Base-by-base conservation (phyloP, 2,888 invertebrate species). In the Philereme vetulata region DNA sequence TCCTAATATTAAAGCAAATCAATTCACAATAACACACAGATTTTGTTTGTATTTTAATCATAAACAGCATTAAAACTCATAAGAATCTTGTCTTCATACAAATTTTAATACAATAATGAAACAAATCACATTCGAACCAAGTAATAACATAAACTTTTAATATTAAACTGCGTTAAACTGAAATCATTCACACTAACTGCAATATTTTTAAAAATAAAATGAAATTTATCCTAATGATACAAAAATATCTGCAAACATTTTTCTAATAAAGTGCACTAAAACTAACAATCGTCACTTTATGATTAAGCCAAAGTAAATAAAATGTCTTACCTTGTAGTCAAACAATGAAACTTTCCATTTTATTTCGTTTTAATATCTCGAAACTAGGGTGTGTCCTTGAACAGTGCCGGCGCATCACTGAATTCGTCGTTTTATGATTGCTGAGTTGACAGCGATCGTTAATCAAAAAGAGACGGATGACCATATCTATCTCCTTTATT, bases 221-320 rank as follows among this genome's bases (percentile, higher is more conserved):
- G 43, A 43, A 43, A 43, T 10, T 43, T 43, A 43, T 43, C 43
- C 43, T 43, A 43, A 43, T 43, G 43, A 43, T 43, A 43, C 43
- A 43, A 43, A 43, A 43, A 43, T 43, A 43, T 43, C 43, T 9
- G 32, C 46, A 47, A 32, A 47, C 45, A 21, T 21, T 21, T 21
- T 21, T 21, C 21, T 21, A 21, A 21, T 21, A 21, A 21, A 21
- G 21, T 21, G 21, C 21, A 21, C 21, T 21, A 21, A 21, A 21
- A 21, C 21, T 21, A 53, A 55, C 45, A 45, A 34, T 55, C 55
- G 55, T 38, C 45, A 48, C 45, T 48, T 55, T 55, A 46, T 54
- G 47, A 33, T 47, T 47, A 47, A 47, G 47, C 47, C 47, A 47
- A 47, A 47, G 47, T 47, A 47, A 51, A 47, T 47, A 47, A 47